These are phyloP conservation scores for Limnephilus auricula DNA, from an alignment of 2,888 invertebrate genomes.

Conservation along the genomic window DNA sequence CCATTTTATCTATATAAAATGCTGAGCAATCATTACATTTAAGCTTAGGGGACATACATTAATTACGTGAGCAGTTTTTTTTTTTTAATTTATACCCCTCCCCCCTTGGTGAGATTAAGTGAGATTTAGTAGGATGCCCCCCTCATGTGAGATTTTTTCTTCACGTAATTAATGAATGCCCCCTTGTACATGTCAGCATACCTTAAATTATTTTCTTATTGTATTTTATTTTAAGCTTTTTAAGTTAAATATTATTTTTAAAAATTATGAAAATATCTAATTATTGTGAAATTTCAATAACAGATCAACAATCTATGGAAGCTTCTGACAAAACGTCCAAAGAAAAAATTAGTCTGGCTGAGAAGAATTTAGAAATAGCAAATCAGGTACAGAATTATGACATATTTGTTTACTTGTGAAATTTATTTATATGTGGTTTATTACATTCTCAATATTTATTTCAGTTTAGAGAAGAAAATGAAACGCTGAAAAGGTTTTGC, in stretches of 20 bases:
- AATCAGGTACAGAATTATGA: slow-evolving; percentile 66
- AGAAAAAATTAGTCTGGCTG: slow-evolving; percentile 36
- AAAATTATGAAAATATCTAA: background rate
- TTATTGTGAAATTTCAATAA: background rate
- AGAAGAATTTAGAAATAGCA: slow-evolving; percentile 30
- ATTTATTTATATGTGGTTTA: background rate
- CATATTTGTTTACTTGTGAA: background rate
- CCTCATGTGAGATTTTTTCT: no score
- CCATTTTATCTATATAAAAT: no score
- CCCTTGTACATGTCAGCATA: no score
- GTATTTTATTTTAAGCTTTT: background rate
- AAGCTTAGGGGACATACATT: no score
- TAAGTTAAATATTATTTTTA: background rate
- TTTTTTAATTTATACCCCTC: no score
- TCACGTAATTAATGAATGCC: no score
- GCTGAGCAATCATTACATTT: no score
- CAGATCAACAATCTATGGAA: slow-evolving; percentile 49
- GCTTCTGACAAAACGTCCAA: slow-evolving; percentile 34
- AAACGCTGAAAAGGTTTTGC: slow-evolving; percentile 69
- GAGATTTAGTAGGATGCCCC: no score
- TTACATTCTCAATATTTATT: slow-evolving; percentile 47
- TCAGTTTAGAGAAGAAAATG: slow-evolving; percentile 71
- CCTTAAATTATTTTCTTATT: no score
- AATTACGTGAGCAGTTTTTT: no score
- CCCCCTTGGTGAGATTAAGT: no score